phyloP scores from a whole-genome alignment of 2,888 invertebrate species.

The Gerris lacustris region DNA sequence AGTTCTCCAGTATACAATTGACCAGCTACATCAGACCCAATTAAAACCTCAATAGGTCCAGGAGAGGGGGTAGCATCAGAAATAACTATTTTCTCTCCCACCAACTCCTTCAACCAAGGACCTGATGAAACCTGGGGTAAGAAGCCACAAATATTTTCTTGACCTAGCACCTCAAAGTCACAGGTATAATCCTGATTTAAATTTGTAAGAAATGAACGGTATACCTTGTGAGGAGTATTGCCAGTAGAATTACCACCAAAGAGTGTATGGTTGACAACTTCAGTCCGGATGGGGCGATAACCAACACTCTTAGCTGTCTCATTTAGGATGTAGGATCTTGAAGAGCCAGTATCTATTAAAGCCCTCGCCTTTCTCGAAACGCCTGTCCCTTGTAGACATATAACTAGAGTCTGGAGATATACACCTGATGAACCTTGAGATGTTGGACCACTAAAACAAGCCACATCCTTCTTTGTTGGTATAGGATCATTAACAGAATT shows the following conservation, averaged over 20 bases:
- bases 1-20: conserved; percentile 22
- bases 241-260: conserved; percentile 12
- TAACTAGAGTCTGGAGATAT: conserved; percentile 8
- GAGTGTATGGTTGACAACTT: conserved; percentile 21
- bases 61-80: conserved; percentile 5
- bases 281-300: conserved; percentile 12
- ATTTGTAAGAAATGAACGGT: not conserved
- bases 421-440: not conserved
- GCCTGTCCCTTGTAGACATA: conserved; percentile 1
- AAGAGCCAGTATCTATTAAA: conserved; percentile 9
- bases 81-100: conserved; percentile 9
- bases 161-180: conserved; percentile 15
- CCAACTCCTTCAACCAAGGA: not conserved
- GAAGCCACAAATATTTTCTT: conserved; percentile 10
- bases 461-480: not conserved
- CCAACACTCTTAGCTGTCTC: conserved; percentile 18
- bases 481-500: not conserved
- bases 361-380: conserved; percentile 3
- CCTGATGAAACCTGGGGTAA: conserved; percentile 7
- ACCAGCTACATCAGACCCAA: conserved; percentile 12
- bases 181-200: conserved; percentile 7
- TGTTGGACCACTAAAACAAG: not conserved
- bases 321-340: conserved; percentile 4
- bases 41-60: conserved; percentile 20
- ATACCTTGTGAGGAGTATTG: conserved; percentile 4